These are phyloP conservation scores for Gambusia yucatana DNA, from an alignment of 2,797 vertebrate genomes.

Conservation along the genomic window DNA sequence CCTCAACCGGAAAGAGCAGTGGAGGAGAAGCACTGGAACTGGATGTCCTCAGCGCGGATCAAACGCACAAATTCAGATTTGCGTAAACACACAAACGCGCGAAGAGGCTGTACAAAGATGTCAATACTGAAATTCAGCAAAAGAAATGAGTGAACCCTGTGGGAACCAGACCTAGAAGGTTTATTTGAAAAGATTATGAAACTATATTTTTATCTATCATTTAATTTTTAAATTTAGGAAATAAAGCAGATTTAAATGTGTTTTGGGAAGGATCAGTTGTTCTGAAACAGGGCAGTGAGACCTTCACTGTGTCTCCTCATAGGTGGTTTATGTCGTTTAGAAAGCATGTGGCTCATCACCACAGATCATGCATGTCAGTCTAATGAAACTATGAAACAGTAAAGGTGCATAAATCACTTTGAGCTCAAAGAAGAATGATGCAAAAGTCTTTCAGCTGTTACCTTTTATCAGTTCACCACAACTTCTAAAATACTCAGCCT, in stretches of 20 bases:
- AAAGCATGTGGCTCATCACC: background rate
- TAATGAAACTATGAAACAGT: constrained; percentile 25
- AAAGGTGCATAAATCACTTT: constrained; percentile 1
- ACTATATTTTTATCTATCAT: background rate
- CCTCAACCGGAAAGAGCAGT: constrained; percentile 73
- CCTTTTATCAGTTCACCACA: constrained; percentile 15
- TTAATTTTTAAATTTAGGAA: background rate
- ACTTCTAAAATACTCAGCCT: background rate
- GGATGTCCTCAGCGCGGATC: constrained; percentile 59
- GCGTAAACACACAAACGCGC: constrained; percentile 23
- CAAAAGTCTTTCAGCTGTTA: background rate
- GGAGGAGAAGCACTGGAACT: constrained; percentile 71
- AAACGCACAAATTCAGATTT: constrained; percentile 40
- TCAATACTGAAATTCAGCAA: constrained; percentile 47
- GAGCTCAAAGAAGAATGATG: constrained; percentile 2
- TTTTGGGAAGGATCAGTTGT: background rate
- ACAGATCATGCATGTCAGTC: constrained; percentile 38
- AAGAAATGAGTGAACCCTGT: constrained; percentile 17
- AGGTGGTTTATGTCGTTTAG: background rate
- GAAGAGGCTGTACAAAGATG: constrained; percentile 32
- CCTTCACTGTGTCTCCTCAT: background rate
- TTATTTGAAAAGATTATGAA: constrained; percentile 11
- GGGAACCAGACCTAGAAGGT: constrained; percentile 9
- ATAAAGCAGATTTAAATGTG: background rate
- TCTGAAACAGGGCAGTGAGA: background rate